Base-by-base conservation (phyloP, 2,888 invertebrate genomes). In the Chrysotoxum bicinctum region DNA sequence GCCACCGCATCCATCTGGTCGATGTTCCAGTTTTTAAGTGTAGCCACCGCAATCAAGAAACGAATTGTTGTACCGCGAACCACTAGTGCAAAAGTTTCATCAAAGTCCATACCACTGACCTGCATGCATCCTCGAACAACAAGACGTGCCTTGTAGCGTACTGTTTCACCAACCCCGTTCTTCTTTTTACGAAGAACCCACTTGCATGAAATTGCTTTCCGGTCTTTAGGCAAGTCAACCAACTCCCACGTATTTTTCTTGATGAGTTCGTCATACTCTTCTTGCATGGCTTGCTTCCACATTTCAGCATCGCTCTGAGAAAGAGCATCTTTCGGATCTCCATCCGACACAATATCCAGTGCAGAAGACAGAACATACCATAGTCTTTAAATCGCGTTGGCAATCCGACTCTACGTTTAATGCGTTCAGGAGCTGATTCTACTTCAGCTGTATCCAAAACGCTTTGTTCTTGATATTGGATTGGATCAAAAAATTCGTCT, bases 51-150 rank as follows among this genome's bases (percentile, higher is more conserved):
- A 40, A 70, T 70, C 30, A 70, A 56, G 30, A 56, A 70, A 45
- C 58, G 56, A 56, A 70, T 32, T 56, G 70, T 70, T 43, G 58
- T 58, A 70, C 58, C 56, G 4, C 21, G 56, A n/a, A 35, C 56
- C 56, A 56, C 56, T 56, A 35, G 32, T 30, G 56, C 56, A 56
- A 35, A 56, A 14, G 56, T 70, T 69, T 70, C 54, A 43, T 70
- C 69, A 12, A 70, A 32, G 32, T 32, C 32, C 32, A 32, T 32
- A 10, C 32, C 32, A 32, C 32, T 32, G 32, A 32, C 10, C n/a
- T 68, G 50, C 66, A 68, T 68, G 50, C 66, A 70, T 56, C 54
- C 69, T 43, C 69, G 54, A 56, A 70, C 69, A 52, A 68, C 50
- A 37, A 52, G 26, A 40, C 64, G 64, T 48, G 52, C 68, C 68